Percentiles rank a stretch among this genome's conserved stretches.
Conservation (phyloP, 92 coral and sea anemone species). For the Zoanthus sociatus region DNA sequence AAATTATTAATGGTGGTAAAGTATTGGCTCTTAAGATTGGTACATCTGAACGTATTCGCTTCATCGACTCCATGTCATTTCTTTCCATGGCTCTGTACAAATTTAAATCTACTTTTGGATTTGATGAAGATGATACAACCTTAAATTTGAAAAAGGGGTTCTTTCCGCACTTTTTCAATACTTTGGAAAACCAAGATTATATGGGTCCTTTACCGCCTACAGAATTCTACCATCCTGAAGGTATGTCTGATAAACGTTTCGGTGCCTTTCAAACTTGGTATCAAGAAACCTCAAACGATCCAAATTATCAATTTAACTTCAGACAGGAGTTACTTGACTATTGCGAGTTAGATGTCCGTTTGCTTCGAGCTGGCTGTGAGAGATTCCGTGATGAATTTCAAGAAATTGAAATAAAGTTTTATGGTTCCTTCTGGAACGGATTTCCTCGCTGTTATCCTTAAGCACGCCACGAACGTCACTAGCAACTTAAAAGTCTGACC, state of each 20-base stretch:
- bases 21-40: neutral
- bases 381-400: conserved; percentile 10
- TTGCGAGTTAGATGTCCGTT: conserved; percentile 27
- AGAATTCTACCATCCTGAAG: neutral
- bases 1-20: conserved; percentile 1
- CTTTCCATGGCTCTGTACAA: conserved; percentile 4
- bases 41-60: neutral
- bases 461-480: no score
- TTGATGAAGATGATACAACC: no score
- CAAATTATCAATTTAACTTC: conserved; percentile 5
- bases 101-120: neutral
- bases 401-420: neutral
- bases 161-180: neutral
- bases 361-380: conserved; percentile 7
- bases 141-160: no score
- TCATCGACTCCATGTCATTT: conserved; percentile 20
- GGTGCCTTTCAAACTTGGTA: neutral
- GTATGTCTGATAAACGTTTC: neutral
- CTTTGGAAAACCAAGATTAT: neutral
- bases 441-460: no score
- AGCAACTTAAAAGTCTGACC: no score
- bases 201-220: neutral
- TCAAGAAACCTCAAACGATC: neutral
- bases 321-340: neutral
- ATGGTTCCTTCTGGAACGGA: no score